These are phyloP conservation scores for Morbakka virulenta DNA, from an alignment of 30 jellyfish, hydroid and myxozoan genomes.

Conservation along the genomic window DNA sequence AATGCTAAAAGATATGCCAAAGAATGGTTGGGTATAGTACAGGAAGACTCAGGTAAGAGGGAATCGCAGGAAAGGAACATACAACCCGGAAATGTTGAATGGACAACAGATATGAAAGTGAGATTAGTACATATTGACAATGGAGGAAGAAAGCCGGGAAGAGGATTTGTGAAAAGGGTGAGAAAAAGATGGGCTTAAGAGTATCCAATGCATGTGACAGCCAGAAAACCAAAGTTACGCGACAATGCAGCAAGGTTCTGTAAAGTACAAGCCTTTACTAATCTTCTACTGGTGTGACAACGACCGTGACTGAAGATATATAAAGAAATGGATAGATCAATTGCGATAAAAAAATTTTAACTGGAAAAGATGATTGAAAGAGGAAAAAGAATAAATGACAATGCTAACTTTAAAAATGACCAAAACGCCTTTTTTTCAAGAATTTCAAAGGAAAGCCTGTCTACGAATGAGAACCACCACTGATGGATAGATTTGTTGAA, in stretches of 20 bases:
- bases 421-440: neutral
- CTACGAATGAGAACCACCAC: conserved; percentile 18
- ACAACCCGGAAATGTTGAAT: neutral
- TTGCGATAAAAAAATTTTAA: neutral
- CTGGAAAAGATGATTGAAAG: neutral
- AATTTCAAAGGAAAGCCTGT: neutral
- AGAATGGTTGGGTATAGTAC: neutral
- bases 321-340: conserved; percentile 13
- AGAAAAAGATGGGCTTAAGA: neutral
- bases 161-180: neutral
- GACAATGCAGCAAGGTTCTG: neutral
- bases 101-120: neutral
- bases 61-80: neutral
- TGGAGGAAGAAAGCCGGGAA: neutral
- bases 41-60: neutral
- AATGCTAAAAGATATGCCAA: neutral
- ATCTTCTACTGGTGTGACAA: neutral
- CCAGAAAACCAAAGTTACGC: neutral
- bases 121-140: neutral
- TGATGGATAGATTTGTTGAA: conserved; percentile 5
- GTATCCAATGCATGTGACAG: neutral
- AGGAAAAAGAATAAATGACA: conserved; percentile 18
- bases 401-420: conserved; percentile 1
- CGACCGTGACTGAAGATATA: conserved; percentile 3
- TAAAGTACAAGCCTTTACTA: neutral